Conservation (phyloP, 1,140 invertebrate species). For the Cotesia typhae region DNA sequence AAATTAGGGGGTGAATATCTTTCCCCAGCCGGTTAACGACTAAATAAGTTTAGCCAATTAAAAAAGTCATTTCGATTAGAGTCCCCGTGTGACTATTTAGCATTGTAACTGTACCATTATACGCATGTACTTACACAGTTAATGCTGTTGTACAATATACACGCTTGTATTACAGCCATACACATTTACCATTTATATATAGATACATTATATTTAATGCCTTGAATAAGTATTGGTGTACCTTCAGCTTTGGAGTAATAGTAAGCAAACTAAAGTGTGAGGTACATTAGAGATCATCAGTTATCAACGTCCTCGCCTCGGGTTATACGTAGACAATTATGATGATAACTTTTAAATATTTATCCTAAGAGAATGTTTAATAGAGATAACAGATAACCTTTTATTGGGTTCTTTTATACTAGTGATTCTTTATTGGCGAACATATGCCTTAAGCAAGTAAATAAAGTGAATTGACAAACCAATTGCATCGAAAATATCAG, state of each 20-base stretch:
- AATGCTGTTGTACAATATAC: neutral
- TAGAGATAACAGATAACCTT: too few species aligned
- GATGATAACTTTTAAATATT: neutral
- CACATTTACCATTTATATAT: too few species aligned
- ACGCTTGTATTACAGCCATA: too few species aligned
- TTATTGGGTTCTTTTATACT: too few species aligned
- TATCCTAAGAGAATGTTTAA: neutral
- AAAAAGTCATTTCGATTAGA: slow-evolving; percentile 64
- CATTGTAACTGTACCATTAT: slow-evolving; percentile 49
- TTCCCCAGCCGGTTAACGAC: slow-evolving; percentile 46
- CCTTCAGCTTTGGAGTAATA: slow-evolving; percentile 3
- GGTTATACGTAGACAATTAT: slow-evolving; percentile 21
- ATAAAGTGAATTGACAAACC: too few species aligned
- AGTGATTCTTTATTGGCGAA: too few species aligned
- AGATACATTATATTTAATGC: too few species aligned
- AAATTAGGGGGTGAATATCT: neutral
- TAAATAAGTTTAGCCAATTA: slow-evolving; percentile 61
- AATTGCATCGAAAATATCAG: too few species aligned
- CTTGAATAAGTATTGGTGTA: neutral
- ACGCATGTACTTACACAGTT: slow-evolving; percentile 30
- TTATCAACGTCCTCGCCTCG: slow-evolving; percentile 39
- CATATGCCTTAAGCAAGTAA: too few species aligned
- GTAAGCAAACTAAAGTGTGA: slow-evolving; percentile 4
- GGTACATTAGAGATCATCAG: slow-evolving; percentile 6
- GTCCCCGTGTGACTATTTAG: slow-evolving; percentile 56